Percentiles rank a stretch among this genome's conserved stretches.
Evolutionary conservation across 92 coral and sea anemone species (phyloP).

Genomic region (Palythoa caribaeorum): DNA sequence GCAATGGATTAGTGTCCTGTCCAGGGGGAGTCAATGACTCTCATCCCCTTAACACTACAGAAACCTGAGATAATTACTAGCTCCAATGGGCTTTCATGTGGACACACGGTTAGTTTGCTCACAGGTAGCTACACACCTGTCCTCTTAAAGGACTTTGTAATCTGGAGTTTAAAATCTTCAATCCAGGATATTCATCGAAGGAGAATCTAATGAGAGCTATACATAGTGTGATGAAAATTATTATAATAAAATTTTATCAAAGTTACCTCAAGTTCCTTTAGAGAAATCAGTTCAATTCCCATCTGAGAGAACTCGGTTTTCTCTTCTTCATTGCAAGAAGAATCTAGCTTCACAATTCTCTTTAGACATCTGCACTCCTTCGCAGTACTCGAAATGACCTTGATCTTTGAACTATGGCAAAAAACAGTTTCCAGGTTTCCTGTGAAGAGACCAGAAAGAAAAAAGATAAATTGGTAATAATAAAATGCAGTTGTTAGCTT

Average conservation of each 20-base stretch:
- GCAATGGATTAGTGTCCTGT: too few relatives aligned
- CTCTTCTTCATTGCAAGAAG: conserved; percentile 67
- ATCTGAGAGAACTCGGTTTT: conserved; percentile 58
- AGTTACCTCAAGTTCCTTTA: conserved; percentile 78
- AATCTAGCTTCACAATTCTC: conserved; percentile 74
- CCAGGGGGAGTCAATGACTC: too few relatives aligned
- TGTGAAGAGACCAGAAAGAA: not conserved
- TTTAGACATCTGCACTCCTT: conserved; percentile 71
- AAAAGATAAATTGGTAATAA: not conserved
- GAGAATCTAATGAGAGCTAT: not conserved
- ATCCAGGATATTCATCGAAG: too few relatives aligned
- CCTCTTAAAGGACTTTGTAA: too few relatives aligned
- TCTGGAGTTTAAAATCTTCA: too few relatives aligned
- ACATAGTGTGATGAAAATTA: not conserved
- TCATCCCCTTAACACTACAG: too few relatives aligned
- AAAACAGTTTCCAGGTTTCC: conserved; percentile 79
- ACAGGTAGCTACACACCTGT: too few relatives aligned
- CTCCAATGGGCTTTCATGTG: too few relatives aligned
- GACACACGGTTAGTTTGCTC: too few relatives aligned
- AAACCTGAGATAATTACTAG: too few relatives aligned
- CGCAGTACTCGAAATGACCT: conserved; percentile 66
- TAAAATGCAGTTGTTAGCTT: not conserved
- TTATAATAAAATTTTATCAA: not conserved
- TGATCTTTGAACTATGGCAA: conserved; percentile 81
- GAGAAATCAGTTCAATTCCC: conserved; percentile 76